Evolutionary conservation across 2,888 invertebrate genomes (phyloP).

Genomic region (Chrysodeixis includens): DNA sequence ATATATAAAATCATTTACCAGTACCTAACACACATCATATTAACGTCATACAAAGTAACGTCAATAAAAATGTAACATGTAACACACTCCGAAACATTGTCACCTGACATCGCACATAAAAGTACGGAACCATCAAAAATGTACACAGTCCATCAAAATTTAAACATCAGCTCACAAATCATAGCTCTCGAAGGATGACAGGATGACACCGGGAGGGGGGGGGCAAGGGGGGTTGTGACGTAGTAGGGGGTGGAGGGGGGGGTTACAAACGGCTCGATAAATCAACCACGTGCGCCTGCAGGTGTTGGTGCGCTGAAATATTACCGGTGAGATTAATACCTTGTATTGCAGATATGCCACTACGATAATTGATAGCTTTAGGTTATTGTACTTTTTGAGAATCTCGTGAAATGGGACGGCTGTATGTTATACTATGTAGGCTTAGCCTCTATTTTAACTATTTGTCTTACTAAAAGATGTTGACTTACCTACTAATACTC

Average conservation of each 20-base stretch:
- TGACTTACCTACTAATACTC: no score
- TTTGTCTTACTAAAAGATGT: no score
- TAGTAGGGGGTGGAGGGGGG: slow-evolving; percentile 47
- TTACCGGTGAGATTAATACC: slow-evolving; percentile 67
- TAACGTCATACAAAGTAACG: no score
- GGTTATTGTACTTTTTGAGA: background rate
- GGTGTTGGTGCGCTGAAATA: slow-evolving; percentile 79
- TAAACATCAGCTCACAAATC: slow-evolving; percentile 46
- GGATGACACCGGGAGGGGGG: slow-evolving; percentile 40
- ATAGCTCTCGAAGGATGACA: slow-evolving; percentile 40
- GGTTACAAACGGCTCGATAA: slow-evolving; percentile 77
- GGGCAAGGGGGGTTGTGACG: slow-evolving; percentile 50
- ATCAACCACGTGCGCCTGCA: slow-evolving; percentile 79
- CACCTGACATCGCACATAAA: slow-evolving; percentile 1
- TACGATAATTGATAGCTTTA: slow-evolving; percentile 20
- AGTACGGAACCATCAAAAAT: slow-evolving; percentile 12
- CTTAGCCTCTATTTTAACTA: no score
- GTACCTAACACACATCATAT: no score
- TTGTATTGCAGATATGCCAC: slow-evolving; percentile 35
- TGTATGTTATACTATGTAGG: no score
- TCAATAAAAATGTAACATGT: background rate
- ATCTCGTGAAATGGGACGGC: background rate
- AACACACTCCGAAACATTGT: background rate
- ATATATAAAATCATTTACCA: no score
- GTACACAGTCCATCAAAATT: slow-evolving; percentile 38